Conservation (phyloP, 2,888 invertebrate species). For the Drosophila fungiperda region DNA sequence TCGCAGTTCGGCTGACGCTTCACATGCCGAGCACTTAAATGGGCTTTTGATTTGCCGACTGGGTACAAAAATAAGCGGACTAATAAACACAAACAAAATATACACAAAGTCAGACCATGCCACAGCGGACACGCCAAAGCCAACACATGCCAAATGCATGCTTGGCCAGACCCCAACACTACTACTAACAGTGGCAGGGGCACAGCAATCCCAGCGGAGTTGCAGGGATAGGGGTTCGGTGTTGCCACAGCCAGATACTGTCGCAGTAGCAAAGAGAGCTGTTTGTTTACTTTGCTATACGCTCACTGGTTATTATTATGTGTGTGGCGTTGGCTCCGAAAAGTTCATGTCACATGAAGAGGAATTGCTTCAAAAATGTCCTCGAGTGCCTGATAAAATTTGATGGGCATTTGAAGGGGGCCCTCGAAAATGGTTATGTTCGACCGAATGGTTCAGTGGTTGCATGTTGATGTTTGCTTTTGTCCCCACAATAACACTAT, state of each 20-base stretch:
- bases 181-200: constrained; percentile 12
- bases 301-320: constrained; percentile 48
- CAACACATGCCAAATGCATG: constrained; percentile 56
- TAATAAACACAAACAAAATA: constrained; percentile 67
- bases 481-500: constrained; percentile 17
- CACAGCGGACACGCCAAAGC: constrained; percentile 63
- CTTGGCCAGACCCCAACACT: constrained; percentile 27
- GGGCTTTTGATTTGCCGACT: constrained; percentile 73
- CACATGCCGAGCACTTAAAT: constrained; percentile 53
- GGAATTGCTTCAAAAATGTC: constrained; percentile 68
- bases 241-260: constrained; percentile 27
- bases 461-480: constrained; percentile 53
- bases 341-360: constrained; percentile 46
- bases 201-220: constrained; percentile 18
- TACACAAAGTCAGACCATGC: constrained; percentile 53
- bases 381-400: constrained; percentile 79
- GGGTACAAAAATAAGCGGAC: constrained; percentile 47
- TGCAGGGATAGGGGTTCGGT: background rate
- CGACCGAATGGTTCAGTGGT: constrained; percentile 16
- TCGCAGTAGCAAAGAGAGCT: constrained; percentile 6
- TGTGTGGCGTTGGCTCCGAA: constrained; percentile 17
- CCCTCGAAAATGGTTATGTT: constrained; percentile 22
- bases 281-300: constrained; percentile 70
- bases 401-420: constrained; percentile 56
- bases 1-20: constrained; percentile 9